phyloP scores from a whole-genome alignment of 2,888 invertebrate species.

The Callinectes sapidus region DNA sequence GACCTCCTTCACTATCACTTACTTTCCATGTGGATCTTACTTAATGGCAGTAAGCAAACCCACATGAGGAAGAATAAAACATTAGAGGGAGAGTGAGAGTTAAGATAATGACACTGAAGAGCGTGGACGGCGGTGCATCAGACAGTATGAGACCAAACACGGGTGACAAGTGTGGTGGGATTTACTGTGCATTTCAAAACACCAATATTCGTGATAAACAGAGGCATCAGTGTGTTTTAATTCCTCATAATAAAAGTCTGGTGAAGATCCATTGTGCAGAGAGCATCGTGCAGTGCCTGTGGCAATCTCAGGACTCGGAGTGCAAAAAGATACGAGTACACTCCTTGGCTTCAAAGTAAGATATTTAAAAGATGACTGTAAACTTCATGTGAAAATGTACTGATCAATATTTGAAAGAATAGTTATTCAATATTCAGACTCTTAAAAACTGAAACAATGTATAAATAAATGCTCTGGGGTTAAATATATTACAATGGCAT shows the following conservation, averaged over 20 bases:
- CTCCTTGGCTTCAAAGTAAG: background rate
- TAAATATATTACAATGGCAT: background rate
- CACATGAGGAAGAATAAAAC: background rate
- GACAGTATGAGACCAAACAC: background rate
- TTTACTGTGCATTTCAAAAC: slow-evolving; percentile 32
- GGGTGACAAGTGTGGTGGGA: slow-evolving; percentile 17
- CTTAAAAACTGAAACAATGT: background rate
- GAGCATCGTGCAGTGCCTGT: slow-evolving; percentile 56
- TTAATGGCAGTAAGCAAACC: background rate
- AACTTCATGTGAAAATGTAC: background rate
- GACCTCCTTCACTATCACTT: background rate
- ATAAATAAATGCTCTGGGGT: background rate
- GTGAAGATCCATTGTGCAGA: slow-evolving; percentile 56
- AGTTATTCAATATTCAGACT: background rate
- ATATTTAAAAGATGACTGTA: background rate
- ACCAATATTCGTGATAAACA: slow-evolving; percentile 15
- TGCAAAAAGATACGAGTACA: background rate
- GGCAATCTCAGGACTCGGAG: slow-evolving; percentile 43
- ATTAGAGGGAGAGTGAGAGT: background rate
- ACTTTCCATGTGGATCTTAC: background rate
- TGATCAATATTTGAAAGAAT: background rate
- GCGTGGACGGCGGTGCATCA: background rate
- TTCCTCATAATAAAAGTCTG: slow-evolving; percentile 35
- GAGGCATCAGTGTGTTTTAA: slow-evolving; percentile 16
- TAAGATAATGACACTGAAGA: background rate